Evolutionary conservation across 2,113 vertebrate genomes (phyloP).

Genomic region (Acanthisitta chloris): DNA sequence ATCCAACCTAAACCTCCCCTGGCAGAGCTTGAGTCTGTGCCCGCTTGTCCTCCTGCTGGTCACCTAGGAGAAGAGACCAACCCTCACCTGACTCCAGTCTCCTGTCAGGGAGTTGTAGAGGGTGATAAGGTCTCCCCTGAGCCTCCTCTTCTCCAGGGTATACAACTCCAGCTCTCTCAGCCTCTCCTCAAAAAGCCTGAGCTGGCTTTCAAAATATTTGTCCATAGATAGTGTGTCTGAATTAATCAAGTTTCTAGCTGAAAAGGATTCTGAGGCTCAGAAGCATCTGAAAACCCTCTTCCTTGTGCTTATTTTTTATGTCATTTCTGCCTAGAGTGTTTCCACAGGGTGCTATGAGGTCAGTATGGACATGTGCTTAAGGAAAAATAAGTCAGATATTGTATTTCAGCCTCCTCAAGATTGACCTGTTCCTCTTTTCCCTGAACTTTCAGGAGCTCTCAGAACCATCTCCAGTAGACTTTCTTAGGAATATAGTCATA

Average conservation of each 20-base stretch:
- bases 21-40: too few species aligned
- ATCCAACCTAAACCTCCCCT: too few species aligned
- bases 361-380: neutral
- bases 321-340: neutral
- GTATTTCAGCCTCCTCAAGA: neutral
- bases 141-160: too few species aligned
- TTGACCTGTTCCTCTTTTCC: neutral
- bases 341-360: neutral
- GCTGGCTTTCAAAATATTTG: neutral
- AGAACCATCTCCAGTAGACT: neutral
- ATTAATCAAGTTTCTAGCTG: neutral
- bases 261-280: neutral
- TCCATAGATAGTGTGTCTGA: neutral
- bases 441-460: neutral
- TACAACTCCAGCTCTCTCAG: too few species aligned
- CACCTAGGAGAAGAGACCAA: too few species aligned
- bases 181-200: too few species aligned
- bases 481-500: neutral
- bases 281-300: neutral
- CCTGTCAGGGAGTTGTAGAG: too few species aligned
- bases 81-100: too few species aligned
- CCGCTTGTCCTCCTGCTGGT: too few species aligned
- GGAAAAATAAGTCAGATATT: neutral
- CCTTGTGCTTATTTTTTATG: neutral
- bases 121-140: too few species aligned